A percentile compares a stretch with the other conserved stretches of the same genome.
Evolutionary conservation across 2,888 invertebrate species (phyloP).

Genomic region (Perizoma flavofasciatum): DNA sequence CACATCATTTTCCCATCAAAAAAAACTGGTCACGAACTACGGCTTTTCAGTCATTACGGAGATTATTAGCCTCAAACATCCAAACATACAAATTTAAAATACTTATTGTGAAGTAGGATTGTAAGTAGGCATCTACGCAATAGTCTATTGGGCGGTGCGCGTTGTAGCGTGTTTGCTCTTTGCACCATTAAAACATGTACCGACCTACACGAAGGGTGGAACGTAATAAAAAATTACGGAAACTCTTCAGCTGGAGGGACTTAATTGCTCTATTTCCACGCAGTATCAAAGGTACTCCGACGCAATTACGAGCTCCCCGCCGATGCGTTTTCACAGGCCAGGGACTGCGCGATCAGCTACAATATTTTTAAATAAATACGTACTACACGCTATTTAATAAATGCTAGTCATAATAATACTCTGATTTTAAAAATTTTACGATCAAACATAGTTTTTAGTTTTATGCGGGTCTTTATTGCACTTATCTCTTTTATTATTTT

Average conservation of each 20-base stretch:
- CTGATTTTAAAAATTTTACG: too few species aligned
- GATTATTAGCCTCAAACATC: too few species aligned
- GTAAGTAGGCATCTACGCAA: too few species aligned
- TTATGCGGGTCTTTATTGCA: too few species aligned
- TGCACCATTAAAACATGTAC: slow-evolving; percentile 43
- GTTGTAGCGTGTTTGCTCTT: slow-evolving; percentile 33
- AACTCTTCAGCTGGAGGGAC: slow-evolving; percentile 55
- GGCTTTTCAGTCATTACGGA: too few species aligned
- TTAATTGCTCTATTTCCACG: slow-evolving; percentile 61
- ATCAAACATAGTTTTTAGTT: too few species aligned
- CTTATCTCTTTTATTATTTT: too few species aligned
- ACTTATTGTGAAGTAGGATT: neutral
- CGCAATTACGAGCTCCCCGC: slow-evolving; percentile 59
- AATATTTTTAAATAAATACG: neutral
- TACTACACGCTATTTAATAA: neutral
- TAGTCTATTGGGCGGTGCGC: slow-evolving; percentile 15
- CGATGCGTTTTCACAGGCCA: slow-evolving; percentile 56
- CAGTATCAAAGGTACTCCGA: slow-evolving; percentile 64
- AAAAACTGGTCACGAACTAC: too few species aligned
- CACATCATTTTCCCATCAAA: too few species aligned
- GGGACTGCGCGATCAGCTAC: slow-evolving; percentile 4
- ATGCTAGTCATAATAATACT: too few species aligned
- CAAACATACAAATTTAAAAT: too few species aligned
- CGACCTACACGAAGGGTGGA: slow-evolving; percentile 42
- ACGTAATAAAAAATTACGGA: slow-evolving; percentile 53